phyloP scores from a whole-genome alignment of 2,888 invertebrate genomes.

The Cryptophagus acutangulus region DNA sequence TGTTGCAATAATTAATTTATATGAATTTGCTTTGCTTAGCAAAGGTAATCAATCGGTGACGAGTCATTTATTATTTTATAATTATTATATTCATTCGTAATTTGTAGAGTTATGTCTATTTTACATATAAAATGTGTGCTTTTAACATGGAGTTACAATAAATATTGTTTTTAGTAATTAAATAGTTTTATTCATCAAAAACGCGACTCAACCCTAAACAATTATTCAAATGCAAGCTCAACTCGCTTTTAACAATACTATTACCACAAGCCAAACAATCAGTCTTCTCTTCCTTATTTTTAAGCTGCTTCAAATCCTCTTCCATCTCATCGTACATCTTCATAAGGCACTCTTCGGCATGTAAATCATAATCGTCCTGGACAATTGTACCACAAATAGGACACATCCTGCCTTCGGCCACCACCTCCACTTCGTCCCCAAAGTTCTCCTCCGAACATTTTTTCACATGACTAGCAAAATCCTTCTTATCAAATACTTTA shows the following conservation, averaged over 20 bases:
- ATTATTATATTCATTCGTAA: constrained; percentile 30
- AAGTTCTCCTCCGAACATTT: constrained; percentile 24
- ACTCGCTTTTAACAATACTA: constrained; percentile 33
- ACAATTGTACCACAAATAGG: too few species aligned
- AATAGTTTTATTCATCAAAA: constrained; percentile 39
- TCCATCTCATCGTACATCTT: constrained; percentile 50
- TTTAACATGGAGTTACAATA: constrained; percentile 43
- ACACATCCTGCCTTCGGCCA: too few species aligned
- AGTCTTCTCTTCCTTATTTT: constrained; percentile 17
- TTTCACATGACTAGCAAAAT: constrained; percentile 25
- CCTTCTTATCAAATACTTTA: constrained; percentile 10
- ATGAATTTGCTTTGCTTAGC: constrained; percentile 37
- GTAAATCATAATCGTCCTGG: constrained; percentile 41
- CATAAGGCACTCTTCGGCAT: constrained; percentile 51
- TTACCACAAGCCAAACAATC: constrained; percentile 48
- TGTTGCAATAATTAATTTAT: constrained; percentile 35
- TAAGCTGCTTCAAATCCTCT: constrained; percentile 29
- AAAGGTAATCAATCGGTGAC: constrained; percentile 35
- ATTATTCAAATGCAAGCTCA: constrained; percentile 46
- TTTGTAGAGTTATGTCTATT: constrained; percentile 42
- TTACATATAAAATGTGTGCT: constrained; percentile 44
- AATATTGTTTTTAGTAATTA: constrained; percentile 43
- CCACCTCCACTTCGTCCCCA: constrained; percentile 1
- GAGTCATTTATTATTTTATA: constrained; percentile 23
- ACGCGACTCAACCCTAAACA: constrained; percentile 45